These are phyloP conservation scores for Petrolisthes manimaculis DNA, from an alignment of 2,888 invertebrate genomes.

Conservation along the genomic window DNA sequence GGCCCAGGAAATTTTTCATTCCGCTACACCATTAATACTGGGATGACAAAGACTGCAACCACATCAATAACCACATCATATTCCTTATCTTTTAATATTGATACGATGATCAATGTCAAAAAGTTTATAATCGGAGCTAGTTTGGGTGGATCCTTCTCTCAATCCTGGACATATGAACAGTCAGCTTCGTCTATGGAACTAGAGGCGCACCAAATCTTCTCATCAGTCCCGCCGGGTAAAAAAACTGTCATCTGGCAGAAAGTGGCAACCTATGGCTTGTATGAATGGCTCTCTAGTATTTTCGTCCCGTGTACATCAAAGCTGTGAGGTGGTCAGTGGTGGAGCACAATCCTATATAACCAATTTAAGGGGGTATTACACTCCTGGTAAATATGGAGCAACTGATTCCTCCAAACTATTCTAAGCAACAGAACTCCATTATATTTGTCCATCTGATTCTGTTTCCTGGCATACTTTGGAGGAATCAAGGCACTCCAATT, in stretches of 20 bases:
- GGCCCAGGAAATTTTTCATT: background rate
- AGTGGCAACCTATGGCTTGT: background rate
- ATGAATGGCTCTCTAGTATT: background rate
- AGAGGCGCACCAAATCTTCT: background rate
- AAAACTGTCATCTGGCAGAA: background rate
- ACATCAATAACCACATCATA: background rate
- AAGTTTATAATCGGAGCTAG: background rate
- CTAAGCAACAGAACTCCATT: too few species aligned
- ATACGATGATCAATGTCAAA: background rate
- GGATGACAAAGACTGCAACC: background rate
- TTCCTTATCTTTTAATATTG: background rate
- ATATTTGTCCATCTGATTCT: too few species aligned
- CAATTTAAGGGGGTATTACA: too few species aligned
- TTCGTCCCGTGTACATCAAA: background rate
- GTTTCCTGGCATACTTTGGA: too few species aligned
- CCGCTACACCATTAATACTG: background rate
- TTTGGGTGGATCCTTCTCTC: background rate
- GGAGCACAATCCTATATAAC: too few species aligned
- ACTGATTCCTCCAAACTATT: too few species aligned
- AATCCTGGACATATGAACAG: background rate
- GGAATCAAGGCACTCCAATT: too few species aligned
- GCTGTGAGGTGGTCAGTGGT: too few species aligned
- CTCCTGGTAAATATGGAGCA: too few species aligned
- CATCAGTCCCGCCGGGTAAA: background rate
- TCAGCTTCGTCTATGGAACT: background rate